A percentile compares a stretch with the other conserved stretches of the same genome.
Evolutionary conservation across 2,797 vertebrate species (phyloP).

Genomic region (Tympanoctomys barrerae): DNA sequence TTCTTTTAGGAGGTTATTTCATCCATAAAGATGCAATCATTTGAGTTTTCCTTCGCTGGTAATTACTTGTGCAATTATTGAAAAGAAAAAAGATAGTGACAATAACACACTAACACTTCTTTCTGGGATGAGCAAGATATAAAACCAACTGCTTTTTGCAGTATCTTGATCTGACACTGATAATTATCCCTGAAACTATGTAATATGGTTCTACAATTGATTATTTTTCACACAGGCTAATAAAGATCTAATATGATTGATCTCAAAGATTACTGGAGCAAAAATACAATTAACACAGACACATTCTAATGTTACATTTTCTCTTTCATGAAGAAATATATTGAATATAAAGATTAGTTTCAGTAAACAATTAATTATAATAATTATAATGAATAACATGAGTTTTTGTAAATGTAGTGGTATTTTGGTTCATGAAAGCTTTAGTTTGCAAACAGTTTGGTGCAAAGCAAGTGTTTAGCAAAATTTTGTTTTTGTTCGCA

Average conservation of each 20-base stretch:
- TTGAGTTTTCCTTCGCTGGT: not conserved
- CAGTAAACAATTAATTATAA: not conserved
- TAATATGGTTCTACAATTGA: no score
- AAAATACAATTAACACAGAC: not conserved
- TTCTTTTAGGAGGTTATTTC: slow-evolving; percentile 1
- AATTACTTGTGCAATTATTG: not conserved
- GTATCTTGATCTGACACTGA: not conserved
- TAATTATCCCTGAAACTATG: not conserved
- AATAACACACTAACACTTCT: not conserved
- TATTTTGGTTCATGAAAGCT: not conserved
- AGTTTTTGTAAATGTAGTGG: not conserved
- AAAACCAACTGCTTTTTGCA: not conserved
- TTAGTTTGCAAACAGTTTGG: not conserved
- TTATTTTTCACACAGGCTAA: not conserved
- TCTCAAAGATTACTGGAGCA: not conserved
- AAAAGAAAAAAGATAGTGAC: not conserved
- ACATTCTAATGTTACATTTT: not conserved
- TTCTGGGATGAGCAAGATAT: not conserved
- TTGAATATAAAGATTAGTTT: not conserved
- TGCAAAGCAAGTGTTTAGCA: not conserved
- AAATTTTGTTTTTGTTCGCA: not conserved
- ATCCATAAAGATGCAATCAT: not conserved
- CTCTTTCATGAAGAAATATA: not conserved
- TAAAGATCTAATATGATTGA: not conserved
- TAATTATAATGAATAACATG: not conserved